Conservation (phyloP, 2,888 invertebrate species). For the Diadegma fenestrale region DNA sequence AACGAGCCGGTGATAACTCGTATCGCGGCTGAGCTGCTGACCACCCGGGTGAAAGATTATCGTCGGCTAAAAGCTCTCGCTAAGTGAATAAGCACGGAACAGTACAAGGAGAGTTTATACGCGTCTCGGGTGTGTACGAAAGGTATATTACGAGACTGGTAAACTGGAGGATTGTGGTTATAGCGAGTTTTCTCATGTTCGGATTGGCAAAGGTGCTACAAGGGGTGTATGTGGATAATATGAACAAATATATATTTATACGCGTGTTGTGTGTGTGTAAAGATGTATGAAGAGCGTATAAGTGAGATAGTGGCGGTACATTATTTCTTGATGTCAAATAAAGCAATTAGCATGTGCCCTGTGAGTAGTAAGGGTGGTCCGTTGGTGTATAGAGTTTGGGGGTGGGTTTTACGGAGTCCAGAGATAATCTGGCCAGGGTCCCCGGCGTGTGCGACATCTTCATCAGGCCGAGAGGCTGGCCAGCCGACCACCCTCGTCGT, state of each 20-base stretch:
- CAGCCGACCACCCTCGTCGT: slow-evolving; percentile 59
- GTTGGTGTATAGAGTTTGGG: slow-evolving; percentile 3
- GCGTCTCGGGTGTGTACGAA: slow-evolving; percentile 43
- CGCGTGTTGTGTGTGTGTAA: not conserved
- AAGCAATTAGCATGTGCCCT: slow-evolving; percentile 85
- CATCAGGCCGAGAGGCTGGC: slow-evolving; percentile 79
- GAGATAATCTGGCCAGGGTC: slow-evolving; percentile 83
- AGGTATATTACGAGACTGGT: slow-evolving; percentile 46
- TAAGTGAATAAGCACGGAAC: slow-evolving; percentile 52
- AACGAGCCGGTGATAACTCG: slow-evolving; percentile 29
- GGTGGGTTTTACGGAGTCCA: slow-evolving; percentile 73
- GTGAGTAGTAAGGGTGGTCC: slow-evolving; percentile 76
- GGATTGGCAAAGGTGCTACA: slow-evolving; percentile 30
- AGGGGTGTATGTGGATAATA: not conserved
- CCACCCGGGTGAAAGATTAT: slow-evolving; percentile 49
- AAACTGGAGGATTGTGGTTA: slow-evolving; percentile 52
- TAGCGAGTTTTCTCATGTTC: slow-evolving; percentile 40
- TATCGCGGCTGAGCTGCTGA: not conserved
- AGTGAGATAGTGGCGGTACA: slow-evolving; percentile 75
- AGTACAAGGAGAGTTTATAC: slow-evolving; percentile 21
- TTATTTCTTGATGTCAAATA: slow-evolving; percentile 85
- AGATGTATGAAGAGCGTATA: slow-evolving; percentile 35
- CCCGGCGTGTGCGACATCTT: slow-evolving; percentile 85
- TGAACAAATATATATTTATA: slow-evolving; percentile 9
- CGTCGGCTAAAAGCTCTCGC: slow-evolving; percentile 54